Conservation (phyloP, 2,797 vertebrate genomes). For the Catostomus latipinnis region DNA sequence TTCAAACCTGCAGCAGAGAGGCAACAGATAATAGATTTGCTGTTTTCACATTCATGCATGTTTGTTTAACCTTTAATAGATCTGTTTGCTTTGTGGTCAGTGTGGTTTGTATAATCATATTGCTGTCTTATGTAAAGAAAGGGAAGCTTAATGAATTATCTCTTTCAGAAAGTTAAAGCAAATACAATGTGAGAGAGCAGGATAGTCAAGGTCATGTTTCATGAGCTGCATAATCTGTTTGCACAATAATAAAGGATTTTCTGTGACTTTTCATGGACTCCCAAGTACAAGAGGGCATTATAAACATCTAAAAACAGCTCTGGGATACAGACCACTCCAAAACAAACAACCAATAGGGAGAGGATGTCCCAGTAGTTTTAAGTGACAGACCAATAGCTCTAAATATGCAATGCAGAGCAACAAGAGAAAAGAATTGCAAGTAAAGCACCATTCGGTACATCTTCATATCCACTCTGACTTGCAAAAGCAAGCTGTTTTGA, state of each 20-base stretch:
- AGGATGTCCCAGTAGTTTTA: too few relatives aligned
- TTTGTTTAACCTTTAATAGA: conserved; percentile 13
- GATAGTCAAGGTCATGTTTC: conserved; percentile 30
- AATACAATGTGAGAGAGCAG: conserved; percentile 12
- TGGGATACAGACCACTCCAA: too few relatives aligned
- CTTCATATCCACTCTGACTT: conserved; percentile 5
- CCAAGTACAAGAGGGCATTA: background rate
- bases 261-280: background rate
- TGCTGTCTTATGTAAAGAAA: conserved; percentile 13
- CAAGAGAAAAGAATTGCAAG: too few relatives aligned
- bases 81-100: conserved; percentile 31
- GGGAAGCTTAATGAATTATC: conserved; percentile 25
- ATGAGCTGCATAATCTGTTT: conserved; percentile 39
- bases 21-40: background rate
- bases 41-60: background rate
- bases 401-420: too few relatives aligned
- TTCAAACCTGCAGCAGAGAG: conserved; percentile 85
- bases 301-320: background rate
- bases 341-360: too few relatives aligned
- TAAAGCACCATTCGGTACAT: too few relatives aligned
- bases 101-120: conserved; percentile 28
- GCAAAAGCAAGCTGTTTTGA: conserved; percentile 48
- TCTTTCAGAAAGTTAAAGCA: conserved; percentile 21
- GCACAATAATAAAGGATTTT: conserved; percentile 25
- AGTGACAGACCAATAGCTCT: too few relatives aligned